phyloP scores from a whole-genome alignment of 2,888 invertebrate species.

The Rotaria sp. region DNA sequence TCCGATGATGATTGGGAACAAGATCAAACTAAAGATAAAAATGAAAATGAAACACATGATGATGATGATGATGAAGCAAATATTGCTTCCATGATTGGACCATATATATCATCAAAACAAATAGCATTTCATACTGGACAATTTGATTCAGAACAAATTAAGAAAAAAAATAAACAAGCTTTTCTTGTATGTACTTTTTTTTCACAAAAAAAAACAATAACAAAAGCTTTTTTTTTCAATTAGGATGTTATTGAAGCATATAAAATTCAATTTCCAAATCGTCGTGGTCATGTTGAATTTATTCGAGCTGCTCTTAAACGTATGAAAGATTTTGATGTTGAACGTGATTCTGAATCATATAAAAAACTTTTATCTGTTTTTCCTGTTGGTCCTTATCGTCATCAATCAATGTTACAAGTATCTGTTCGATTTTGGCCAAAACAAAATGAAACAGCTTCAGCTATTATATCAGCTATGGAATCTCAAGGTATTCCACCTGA shows the following conservation, averaged over 20 bases:
- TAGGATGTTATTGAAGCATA: slow-evolving; percentile 28
- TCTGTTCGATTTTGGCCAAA: slow-evolving; percentile 25
- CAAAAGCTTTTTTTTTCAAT: neutral
- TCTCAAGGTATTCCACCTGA: slow-evolving; percentile 73
- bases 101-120: slow-evolving; percentile 7
- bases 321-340: slow-evolving; percentile 80
- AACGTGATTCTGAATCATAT: slow-evolving; percentile 68
- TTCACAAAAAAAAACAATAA: neutral
- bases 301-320: slow-evolving; percentile 77
- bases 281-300: slow-evolving; percentile 84
- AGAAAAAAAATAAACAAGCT: slow-evolving; percentile 20
- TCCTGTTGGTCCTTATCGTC: slow-evolving; percentile 24
- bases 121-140: slow-evolving; percentile 17
- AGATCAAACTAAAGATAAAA: neutral
- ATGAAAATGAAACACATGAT: neutral
- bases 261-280: slow-evolving; percentile 49
- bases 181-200: neutral
- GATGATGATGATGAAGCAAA: neutral
- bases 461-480: slow-evolving; percentile 20
- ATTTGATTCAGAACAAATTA: neutral
- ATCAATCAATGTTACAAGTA: neutral
- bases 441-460: slow-evolving; percentile 25
- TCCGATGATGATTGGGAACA: neutral
- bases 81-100: neutral
- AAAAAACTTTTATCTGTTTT: slow-evolving; percentile 53